Evolutionary conservation across 1,140 invertebrate genomes (phyloP).

Genomic region (Hyphantria cunea): DNA sequence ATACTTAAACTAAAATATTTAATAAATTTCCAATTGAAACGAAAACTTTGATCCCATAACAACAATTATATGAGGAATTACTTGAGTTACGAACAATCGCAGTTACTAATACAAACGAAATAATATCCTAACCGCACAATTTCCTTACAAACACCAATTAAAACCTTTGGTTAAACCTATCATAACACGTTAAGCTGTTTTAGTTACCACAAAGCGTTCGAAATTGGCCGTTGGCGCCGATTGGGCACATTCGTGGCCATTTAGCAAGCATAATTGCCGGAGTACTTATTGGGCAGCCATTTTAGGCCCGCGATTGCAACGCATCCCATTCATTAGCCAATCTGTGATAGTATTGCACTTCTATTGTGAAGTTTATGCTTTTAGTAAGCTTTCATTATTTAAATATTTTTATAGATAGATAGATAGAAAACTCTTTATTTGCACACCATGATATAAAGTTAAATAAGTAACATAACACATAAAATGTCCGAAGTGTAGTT

Average conservation of each 20-base stretch:
- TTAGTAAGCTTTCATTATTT: too few relatives aligned
- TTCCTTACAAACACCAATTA: conserved; percentile 20
- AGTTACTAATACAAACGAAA: neutral
- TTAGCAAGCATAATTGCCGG: conserved; percentile 10
- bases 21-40: too few relatives aligned
- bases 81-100: neutral
- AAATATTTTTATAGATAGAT: too few relatives aligned
- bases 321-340: conserved; percentile 50
- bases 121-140: neutral
- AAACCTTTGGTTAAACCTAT: conserved; percentile 19
- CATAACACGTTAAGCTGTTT: conserved; percentile 13
- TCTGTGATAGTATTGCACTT: conserved; percentile 44
- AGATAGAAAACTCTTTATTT: too few relatives aligned
- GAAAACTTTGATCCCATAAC: too few relatives aligned
- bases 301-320: neutral
- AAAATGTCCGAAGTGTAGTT: too few relatives aligned
- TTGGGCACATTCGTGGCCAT: conserved; percentile 7
- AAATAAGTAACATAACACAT: too few relatives aligned
- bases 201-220: conserved; percentile 18
- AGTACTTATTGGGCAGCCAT: conserved; percentile 5
- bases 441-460: too few relatives aligned
- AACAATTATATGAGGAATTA: too few relatives aligned
- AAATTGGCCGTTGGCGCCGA: conserved; percentile 3
- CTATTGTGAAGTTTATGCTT: neutral
- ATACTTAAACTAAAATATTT: too few relatives aligned